Evolutionary conservation across 2,113 vertebrate species (phyloP).

Genomic region (Elachura formosa): DNA sequence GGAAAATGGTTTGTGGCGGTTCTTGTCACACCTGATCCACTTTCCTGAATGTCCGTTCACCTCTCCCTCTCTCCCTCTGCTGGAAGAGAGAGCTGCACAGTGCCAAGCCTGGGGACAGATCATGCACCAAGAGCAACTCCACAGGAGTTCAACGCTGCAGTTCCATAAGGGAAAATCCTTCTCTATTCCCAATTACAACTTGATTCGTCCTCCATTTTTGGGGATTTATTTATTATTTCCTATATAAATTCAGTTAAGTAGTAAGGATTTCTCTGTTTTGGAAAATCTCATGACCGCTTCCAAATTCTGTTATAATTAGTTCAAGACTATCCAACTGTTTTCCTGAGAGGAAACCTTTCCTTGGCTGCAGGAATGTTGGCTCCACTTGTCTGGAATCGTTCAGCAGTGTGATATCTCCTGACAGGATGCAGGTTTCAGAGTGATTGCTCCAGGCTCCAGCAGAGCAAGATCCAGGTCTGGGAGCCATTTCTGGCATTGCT

Average conservation of each 20-base stretch:
- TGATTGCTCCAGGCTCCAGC: background rate
- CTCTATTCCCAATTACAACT: background rate
- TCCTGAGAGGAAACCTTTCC: background rate
- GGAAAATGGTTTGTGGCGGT: background rate
- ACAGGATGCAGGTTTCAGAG: background rate
- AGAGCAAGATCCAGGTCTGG: background rate
- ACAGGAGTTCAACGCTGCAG: background rate
- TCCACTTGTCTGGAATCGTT: background rate
- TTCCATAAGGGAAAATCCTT: background rate
- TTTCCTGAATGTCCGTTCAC: no score
- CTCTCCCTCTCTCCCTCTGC: background rate
- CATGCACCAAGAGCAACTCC: background rate
- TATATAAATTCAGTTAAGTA: background rate
- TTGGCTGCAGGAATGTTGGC: constrained; percentile 14
- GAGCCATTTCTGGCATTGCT: background rate
- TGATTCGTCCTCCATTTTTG: background rate
- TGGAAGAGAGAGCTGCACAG: background rate
- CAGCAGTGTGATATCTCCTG: background rate
- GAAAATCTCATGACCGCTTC: background rate
- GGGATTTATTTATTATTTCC: background rate
- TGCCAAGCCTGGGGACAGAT: background rate
- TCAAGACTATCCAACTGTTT: background rate
- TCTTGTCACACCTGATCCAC: background rate
- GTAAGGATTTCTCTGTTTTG: background rate
- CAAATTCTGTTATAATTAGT: background rate